Evolutionary conservation across 2,113 vertebrate species (phyloP), one percentile per base, ranked within the genome.

Genomic region (Cyanoramphus novaezelandiae): DNA sequence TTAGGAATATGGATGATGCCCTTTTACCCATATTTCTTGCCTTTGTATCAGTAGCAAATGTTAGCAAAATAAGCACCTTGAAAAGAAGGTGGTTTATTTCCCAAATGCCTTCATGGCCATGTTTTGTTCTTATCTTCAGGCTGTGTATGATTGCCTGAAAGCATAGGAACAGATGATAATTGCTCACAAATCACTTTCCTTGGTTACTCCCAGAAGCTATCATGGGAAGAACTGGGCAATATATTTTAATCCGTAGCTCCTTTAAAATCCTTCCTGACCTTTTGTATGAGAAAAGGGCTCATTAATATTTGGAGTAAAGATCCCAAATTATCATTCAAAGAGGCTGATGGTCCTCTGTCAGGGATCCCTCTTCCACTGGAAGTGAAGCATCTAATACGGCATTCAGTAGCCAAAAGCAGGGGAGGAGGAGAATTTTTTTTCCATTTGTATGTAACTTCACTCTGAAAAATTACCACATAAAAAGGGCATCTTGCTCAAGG

Each of bases 391-490:
- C 55, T 94, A 80, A 49, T 88, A 82, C 81, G 27, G 33, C 43
- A 71, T 92, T 90, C 43, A 31, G 33, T 46, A 90, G 79, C 76
- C 72, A 75, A 81, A 77, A 93, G 60, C 20, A 29, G 35, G 18
- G 37, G 7, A 57, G 29, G 18, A 44, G n/a, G 11, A 13, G 12
- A 21, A 31, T 68, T 72, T 65, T 64, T 64, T n/a, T 74, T 74
- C 53, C 39, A 41, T 78, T 75, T 60, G 4, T 68, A 33, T 47
- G 27, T 75, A 83, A 92, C 68, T 86, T 72, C 74, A 85, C 81
- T 82, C n/a, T 47, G 64, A 86, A 94, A 95, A 95, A 88, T 83
- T 92, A 86, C 21, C 82, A 88, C 47, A 86, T 80, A 70, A 96
- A 88, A 93, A 81, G 44, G 89, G 35, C 55, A 39, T 86, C 24